Evolutionary conservation across 2,888 invertebrate genomes (phyloP), one percentile per base, ranked within the genome.

Genomic region (Toxonevra muliebris): DNA sequence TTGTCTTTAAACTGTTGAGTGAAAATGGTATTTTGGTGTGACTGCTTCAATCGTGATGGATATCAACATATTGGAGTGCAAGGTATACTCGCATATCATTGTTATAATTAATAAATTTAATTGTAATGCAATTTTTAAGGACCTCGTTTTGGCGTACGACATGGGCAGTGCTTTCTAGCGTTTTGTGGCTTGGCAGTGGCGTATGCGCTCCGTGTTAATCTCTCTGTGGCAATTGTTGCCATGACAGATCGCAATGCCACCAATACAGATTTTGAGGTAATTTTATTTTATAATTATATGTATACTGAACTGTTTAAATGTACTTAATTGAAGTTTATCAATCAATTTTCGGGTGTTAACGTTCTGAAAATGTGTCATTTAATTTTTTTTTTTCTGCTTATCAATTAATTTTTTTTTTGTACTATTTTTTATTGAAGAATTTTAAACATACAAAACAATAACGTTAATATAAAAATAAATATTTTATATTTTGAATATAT

Each of bases 221-320:
- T 93, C 76, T 92, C 91, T 0, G 91, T 93, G 13, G 92, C 91
- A 0, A 88, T 93, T 63, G 89, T 93, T 1, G 92, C 92, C 13
- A 93, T 93, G 92, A 90, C 90, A 0, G 88, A 90, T 73, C 77
- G 80, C 0, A 81, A 83, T n/a, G 80, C 86, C 2, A 86, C 84
- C 4, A 86, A 87, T 79, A 85, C 86, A 0, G 83, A 86, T 72
- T 87, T 87, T 72, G 79, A 85, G 70, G 88, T 88, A 82, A 77
- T n/a, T n/a, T n/a, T n/a, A n/a, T n/a, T n/a, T n/a, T n/a, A n/a
- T n/a, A n/a, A n/a, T n/a, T n/a, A n/a, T n/a, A n/a, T n/a, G n/a
- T n/a, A n/a, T n/a, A n/a, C n/a, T n/a, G n/a, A n/a, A n/a, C n/a
- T n/a, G n/a, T n/a, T n/a, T n/a, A n/a, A n/a, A n/a, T n/a, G n/a